These are phyloP conservation scores for Rotaria socialis DNA, from an alignment of 2,888 invertebrate species.

Conservation along the genomic window DNA sequence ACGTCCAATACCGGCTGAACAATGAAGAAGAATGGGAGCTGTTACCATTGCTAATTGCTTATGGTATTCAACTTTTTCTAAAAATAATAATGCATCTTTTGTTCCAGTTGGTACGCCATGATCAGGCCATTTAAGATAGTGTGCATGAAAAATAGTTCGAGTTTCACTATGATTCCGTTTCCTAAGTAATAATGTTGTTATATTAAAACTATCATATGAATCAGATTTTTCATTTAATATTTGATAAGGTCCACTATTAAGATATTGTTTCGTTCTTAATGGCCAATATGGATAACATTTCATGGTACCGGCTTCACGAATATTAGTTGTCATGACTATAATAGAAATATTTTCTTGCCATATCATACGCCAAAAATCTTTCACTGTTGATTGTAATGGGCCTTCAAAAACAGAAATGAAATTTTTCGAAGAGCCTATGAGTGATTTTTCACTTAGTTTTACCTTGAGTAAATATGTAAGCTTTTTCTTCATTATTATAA, in stretches of 20 bases:
- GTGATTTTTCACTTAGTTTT: not conserved
- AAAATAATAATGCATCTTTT: conserved; percentile 80
- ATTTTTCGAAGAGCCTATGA: not conserved
- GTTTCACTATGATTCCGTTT: not conserved
- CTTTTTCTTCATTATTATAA: conserved; percentile 84
- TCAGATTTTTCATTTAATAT: conserved; percentile 65
- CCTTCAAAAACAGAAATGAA: conserved; percentile 60
- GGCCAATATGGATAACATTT: conserved; percentile 99
- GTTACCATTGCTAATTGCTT: conserved; percentile 56
- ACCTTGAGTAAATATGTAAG: conserved; percentile 87
- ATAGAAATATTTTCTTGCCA: conserved; percentile 85
- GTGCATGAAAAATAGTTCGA: conserved; percentile 75
- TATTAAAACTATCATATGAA: conserved; percentile 71
- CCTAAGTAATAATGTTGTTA: not conserved
- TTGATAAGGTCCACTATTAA: conserved; percentile 55
- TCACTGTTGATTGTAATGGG: conserved; percentile 84
- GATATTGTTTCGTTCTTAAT: conserved; percentile 65
- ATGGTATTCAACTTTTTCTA: conserved; percentile 72
- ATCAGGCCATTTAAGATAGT: conserved; percentile 88
- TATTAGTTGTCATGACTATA: conserved; percentile 83
- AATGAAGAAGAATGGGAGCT: conserved; percentile 66
- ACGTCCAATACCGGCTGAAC: conserved; percentile 62
- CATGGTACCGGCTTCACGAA: conserved; percentile 80
- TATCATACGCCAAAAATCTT: conserved; percentile 95
- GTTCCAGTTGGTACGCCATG: conserved; percentile 88